Percentiles rank a stretch among this genome's conserved stretches.
These are phyloP conservation scores for Suricata suricatta DNA, from an alignment of 2,113 vertebrate species.

Conservation along the genomic window DNA sequence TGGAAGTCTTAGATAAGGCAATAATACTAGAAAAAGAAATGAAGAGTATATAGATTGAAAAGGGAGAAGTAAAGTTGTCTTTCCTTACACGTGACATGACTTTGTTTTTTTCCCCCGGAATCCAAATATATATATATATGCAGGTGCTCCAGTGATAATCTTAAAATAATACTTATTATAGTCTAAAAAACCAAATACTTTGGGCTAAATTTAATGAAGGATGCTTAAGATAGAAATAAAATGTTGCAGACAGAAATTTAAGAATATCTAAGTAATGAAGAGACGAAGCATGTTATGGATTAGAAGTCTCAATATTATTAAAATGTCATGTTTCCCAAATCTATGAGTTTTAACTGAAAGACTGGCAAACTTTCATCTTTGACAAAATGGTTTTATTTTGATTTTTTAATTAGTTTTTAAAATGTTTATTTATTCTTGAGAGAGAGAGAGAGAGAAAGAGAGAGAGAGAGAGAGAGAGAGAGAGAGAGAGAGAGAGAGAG, in stretches of 20 bases:
- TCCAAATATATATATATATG: no score
- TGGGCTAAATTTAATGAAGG: slow-evolving; percentile 17
- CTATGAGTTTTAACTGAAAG: background rate
- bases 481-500: no score
- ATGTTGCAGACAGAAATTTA: slow-evolving; percentile 1
- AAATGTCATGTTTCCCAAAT: background rate
- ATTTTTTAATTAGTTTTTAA: no score
- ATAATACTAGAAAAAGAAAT: background rate
- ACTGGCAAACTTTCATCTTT: background rate
- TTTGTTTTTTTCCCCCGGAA: background rate
- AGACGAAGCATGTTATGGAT: background rate
- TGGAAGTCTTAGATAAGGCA: background rate
- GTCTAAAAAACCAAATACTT: background rate
- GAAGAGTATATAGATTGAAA: background rate
- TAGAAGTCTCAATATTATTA: background rate
- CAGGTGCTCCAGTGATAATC: no score
- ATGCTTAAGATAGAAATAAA: background rate
- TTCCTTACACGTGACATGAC: background rate
- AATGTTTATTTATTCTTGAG: no score
- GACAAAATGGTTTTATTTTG: background rate
- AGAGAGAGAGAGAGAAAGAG: no score
- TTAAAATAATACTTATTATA: background rate
- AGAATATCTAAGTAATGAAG: background rate
- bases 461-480: no score
- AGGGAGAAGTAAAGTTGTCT: background rate